Evolutionary conservation across 2,113 vertebrate species (phyloP).

Genomic region (Petaurus breviceps): DNA sequence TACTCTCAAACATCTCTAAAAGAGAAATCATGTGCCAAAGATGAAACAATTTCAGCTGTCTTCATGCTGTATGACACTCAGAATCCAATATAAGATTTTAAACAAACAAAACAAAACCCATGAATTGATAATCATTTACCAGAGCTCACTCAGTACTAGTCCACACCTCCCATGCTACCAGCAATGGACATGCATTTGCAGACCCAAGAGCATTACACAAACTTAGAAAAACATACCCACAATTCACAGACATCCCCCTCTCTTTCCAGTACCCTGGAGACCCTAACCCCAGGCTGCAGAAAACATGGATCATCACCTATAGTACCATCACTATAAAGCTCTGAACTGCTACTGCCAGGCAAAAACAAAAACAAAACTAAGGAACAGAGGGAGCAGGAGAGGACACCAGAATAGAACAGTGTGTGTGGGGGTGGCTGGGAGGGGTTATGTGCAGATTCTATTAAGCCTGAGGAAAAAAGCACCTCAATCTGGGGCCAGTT

Average conservation of each 20-base stretch:
- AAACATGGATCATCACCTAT: not conserved
- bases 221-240: not conserved
- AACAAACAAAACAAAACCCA: not conserved
- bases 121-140: not conserved
- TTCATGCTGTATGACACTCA: not conserved
- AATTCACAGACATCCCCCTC: not conserved
- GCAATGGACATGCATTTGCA: not conserved
- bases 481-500: not conserved
- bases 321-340: not conserved
- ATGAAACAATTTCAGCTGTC: not conserved
- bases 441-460: not conserved
- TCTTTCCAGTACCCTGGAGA: not conserved
- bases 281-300: not conserved
- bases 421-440: rapidly evolving
- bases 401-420: not conserved
- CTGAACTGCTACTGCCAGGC: too few species aligned
- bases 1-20: not conserved
- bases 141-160: not conserved
- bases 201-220: not conserved
- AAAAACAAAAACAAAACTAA: not conserved
- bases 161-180: not conserved
- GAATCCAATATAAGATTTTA: not conserved
- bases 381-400: not conserved
- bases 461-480: not conserved
- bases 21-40: not conserved